phyloP scores from a whole-genome alignment of 2,113 vertebrate species.

The Coregonus clupeaformis region DNA sequence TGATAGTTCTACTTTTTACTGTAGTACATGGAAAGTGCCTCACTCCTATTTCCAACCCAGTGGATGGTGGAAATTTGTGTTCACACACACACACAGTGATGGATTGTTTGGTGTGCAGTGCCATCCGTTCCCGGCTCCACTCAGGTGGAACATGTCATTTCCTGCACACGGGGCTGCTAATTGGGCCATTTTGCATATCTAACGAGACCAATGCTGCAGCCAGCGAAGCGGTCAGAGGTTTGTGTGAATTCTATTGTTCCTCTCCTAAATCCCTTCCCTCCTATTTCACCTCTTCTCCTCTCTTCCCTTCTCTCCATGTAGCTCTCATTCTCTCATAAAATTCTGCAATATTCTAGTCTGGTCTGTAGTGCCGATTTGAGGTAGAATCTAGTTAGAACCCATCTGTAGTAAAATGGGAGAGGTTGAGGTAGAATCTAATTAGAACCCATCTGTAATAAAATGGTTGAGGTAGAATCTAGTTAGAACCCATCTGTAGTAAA shows the following conservation, averaged over 20 bases:
- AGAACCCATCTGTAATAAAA: too few relatives aligned
- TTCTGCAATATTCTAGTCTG: too few relatives aligned
- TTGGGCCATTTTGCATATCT: constrained; percentile 71
- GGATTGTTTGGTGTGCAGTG: constrained; percentile 41
- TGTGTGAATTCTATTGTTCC: background rate
- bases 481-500: too few relatives aligned
- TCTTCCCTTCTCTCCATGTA: background rate
- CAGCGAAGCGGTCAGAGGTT: constrained; percentile 59
- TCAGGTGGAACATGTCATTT: constrained; percentile 71
- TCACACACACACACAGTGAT: constrained; percentile 39
- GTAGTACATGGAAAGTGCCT: background rate
- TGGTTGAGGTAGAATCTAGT: background rate
- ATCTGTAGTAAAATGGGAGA: too few relatives aligned
- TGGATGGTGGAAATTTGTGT: too few relatives aligned
- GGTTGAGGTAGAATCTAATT: too few relatives aligned
- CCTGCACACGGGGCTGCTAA: constrained; percentile 61
- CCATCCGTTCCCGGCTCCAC: constrained; percentile 45
- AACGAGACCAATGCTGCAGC: constrained; percentile 66
- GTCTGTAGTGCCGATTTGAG: background rate
- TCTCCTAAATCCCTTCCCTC: constrained; percentile 5
- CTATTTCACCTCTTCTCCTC: background rate
- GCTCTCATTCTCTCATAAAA: background rate
- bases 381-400: too few relatives aligned
- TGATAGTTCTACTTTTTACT: constrained; percentile 3
- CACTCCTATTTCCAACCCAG: too few relatives aligned